Conservation (phyloP, 2,797 vertebrate genomes). For the Sebastes kiyomatsui region DNA sequence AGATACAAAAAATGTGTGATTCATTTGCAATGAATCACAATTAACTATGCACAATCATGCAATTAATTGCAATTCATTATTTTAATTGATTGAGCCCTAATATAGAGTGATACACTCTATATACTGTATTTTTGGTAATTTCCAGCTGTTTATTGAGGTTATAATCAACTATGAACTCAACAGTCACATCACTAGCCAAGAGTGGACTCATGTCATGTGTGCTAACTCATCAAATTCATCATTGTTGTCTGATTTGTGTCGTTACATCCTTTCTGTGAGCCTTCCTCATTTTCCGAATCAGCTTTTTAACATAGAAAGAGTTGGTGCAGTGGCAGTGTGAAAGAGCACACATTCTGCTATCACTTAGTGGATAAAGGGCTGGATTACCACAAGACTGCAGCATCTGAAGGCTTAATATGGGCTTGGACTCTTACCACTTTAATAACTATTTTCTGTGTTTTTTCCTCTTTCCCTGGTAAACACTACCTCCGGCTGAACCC, state of each 20-base stretch:
- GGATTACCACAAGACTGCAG: neutral
- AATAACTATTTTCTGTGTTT: constrained; percentile 1
- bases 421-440: neutral
- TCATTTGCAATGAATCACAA: too few species aligned
- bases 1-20: too few species aligned
- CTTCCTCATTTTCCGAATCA: constrained; percentile 10
- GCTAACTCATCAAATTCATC: neutral
- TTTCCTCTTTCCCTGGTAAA: constrained; percentile 8
- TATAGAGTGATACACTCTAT: neutral
- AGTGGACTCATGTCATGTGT: neutral
- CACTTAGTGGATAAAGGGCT: neutral
- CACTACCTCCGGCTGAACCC: constrained; percentile 21
- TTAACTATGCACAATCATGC: too few species aligned
- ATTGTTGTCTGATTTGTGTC: neutral
- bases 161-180: neutral
- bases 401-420: neutral
- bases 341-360: neutral
- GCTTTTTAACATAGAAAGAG: neutral
- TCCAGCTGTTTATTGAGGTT: neutral
- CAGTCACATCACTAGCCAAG: neutral
- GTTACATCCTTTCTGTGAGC: neutral
- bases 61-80: too few species aligned
- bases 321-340: neutral
- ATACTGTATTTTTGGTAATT: neutral
- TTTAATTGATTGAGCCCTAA: too few species aligned